Evolutionary conservation across 2,888 invertebrate genomes (phyloP).

Genomic region (Rhingia rostrata): DNA sequence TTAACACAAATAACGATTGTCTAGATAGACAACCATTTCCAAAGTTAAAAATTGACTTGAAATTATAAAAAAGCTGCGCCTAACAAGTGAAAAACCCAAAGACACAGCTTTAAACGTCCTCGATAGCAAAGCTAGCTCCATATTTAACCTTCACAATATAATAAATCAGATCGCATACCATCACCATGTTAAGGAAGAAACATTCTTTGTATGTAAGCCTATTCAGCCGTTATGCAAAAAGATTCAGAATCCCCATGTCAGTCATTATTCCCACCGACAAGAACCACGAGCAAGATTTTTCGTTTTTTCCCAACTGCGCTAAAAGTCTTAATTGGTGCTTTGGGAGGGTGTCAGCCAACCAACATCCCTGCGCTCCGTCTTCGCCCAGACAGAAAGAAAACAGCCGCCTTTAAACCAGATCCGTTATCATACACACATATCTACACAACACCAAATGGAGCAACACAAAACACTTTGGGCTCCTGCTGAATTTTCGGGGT

Average conservation of each 20-base stretch:
- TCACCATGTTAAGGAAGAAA: neutral
- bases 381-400: neutral
- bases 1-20: no score
- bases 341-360: constrained; percentile 28
- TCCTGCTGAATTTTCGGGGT: constrained; percentile 70
- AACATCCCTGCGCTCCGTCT: neutral
- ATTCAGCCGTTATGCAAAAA: constrained; percentile 36
- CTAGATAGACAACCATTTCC: no score
- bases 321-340: constrained; percentile 62
- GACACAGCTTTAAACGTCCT: no score
- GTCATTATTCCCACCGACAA: constrained; percentile 14
- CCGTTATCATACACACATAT: constrained; percentile 8
- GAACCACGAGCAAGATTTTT: constrained; percentile 32
- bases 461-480: constrained; percentile 65
- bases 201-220: constrained; percentile 30
- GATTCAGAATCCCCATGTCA: constrained; percentile 16
- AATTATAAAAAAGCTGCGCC: no score
- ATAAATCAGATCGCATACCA: neutral
- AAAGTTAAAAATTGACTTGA: no score
- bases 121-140: neutral
- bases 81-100: no score
- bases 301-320: constrained; percentile 20
- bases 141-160: neutral
- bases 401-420: constrained; percentile 1
- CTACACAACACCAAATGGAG: neutral